phyloP scores from a whole-genome alignment of 2,797 vertebrate genomes.

The Falco novaeseelandiae region DNA sequence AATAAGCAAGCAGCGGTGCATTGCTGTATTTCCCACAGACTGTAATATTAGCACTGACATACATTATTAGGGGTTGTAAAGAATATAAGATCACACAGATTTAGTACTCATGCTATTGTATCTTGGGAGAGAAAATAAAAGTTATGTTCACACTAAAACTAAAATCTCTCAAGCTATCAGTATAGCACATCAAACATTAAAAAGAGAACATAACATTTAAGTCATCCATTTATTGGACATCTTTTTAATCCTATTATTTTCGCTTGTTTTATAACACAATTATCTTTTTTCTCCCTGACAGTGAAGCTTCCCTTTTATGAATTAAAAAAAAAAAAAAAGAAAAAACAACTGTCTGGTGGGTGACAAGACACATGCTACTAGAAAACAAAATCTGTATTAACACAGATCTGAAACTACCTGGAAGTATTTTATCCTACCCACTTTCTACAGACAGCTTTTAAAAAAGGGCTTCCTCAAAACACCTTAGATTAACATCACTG shows the following conservation, averaged over 20 bases:
- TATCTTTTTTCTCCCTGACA: neutral
- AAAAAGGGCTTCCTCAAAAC: neutral
- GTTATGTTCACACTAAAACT: neutral
- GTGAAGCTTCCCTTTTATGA: neutral
- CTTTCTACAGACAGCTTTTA: neutral
- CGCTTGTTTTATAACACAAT: neutral
- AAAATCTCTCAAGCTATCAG: neutral
- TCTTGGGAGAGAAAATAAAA: conserved; percentile 5
- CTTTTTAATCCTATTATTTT: neutral
- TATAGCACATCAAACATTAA: neutral
- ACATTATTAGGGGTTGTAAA: neutral
- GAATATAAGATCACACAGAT: neutral
- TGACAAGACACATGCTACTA: neutral
- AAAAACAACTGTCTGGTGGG: neutral
- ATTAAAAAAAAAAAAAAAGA: neutral
- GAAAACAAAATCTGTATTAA: neutral
- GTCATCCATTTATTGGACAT: neutral
- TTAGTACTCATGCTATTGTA: neutral
- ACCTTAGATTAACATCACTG: neutral
- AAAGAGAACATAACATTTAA: neutral
- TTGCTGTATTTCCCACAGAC: neutral
- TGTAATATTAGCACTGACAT: neutral
- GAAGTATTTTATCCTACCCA: neutral
- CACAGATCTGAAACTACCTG: neutral
- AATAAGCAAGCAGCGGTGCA: neutral